phyloP scores from a whole-genome alignment of 2,888 invertebrate species.

The Mesochorus sp. region DNA sequence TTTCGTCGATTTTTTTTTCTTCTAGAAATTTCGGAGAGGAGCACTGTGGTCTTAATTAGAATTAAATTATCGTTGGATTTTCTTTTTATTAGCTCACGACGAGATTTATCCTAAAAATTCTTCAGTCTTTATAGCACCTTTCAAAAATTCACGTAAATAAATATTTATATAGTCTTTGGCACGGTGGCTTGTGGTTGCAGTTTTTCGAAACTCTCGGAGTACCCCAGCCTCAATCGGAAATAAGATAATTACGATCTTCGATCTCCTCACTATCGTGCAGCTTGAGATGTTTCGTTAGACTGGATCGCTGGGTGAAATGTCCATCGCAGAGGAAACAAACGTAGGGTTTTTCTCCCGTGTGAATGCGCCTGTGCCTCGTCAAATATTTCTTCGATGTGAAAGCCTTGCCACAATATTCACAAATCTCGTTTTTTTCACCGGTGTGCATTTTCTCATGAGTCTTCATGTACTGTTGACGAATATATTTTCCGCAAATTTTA shows the following conservation, averaged over 20 bases:
- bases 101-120: no score
- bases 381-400: conserved; percentile 73
- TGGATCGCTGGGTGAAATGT: conserved; percentile 76
- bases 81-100: not conserved
- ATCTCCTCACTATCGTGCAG: conserved; percentile 60
- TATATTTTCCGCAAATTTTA: conserved; percentile 79
- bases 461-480: conserved; percentile 75
- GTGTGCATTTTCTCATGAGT: conserved; percentile 73
- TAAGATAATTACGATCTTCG: not conserved
- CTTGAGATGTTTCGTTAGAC: conserved; percentile 76
- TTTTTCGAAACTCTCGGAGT: conserved; percentile 54
- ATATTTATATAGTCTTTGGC: no score
- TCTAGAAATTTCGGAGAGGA: no score
- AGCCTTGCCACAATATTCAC: conserved; percentile 75
- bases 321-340: conserved; percentile 77
- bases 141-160: no score
- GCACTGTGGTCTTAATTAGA: no score
- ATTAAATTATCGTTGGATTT: no score
- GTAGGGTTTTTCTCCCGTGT: conserved; percentile 74
- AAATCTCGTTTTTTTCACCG: conserved; percentile 75
- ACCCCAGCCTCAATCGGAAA: conserved; percentile 39
- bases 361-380: conserved; percentile 71
- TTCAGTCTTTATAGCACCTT: no score
- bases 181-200: not conserved
- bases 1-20: no score